Conservation (phyloP, 2,888 invertebrate genomes). For the Yponomeuta evonymella region DNA sequence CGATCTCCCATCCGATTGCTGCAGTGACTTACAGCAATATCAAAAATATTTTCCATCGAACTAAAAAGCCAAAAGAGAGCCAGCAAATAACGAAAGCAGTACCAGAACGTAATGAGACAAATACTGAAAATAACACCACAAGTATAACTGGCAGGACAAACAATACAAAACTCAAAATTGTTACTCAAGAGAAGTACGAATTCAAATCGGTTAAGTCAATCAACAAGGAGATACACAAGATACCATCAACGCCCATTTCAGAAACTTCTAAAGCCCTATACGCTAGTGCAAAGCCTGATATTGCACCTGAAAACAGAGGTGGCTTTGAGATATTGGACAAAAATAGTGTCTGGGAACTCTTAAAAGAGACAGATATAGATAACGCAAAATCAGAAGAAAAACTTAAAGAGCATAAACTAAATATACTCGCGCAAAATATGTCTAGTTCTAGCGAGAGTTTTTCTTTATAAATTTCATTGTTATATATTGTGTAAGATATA, state of each 20-base stretch:
- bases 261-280: constrained; percentile 64
- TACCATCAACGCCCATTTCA: constrained; percentile 63
- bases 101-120: constrained; percentile 30
- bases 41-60: constrained; percentile 57
- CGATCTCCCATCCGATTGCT: constrained; percentile 48
- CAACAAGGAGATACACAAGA: constrained; percentile 71
- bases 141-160: constrained; percentile 33
- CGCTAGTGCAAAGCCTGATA: constrained; percentile 47
- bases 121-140: constrained; percentile 29
- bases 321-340: constrained; percentile 76
- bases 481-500: constrained; percentile 65
- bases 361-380: constrained; percentile 70
- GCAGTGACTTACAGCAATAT: constrained; percentile 63
- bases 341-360: constrained; percentile 77
- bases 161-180: constrained; percentile 46
- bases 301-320: constrained; percentile 68
- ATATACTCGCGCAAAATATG: constrained; percentile 44
- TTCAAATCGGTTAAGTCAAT: constrained; percentile 61
- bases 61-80: constrained; percentile 58
- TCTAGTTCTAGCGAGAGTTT: constrained; percentile 49
- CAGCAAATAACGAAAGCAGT: constrained; percentile 58
- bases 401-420: constrained; percentile 49
- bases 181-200: constrained; percentile 37
- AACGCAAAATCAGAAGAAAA: constrained; percentile 55
- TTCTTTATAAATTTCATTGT: constrained; percentile 68